Percentiles rank a stretch among this genome's conserved stretches.
Evolutionary conservation across 2,113 vertebrate species (phyloP).

Genomic region (Tamias sibiricus): DNA sequence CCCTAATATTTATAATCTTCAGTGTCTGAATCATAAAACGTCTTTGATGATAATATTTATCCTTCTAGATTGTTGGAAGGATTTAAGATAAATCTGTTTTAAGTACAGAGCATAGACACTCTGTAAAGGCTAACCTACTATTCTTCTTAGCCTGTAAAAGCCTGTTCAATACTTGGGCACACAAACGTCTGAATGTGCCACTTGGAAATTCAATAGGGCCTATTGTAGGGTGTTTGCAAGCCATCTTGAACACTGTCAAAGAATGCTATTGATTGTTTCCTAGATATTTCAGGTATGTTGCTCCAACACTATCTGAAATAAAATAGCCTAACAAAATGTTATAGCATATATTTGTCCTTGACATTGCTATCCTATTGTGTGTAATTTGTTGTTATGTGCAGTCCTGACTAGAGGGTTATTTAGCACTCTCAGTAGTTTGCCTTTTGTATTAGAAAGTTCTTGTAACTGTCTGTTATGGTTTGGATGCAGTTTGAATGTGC

Average conservation of each 20-base stretch:
- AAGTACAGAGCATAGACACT: neutral
- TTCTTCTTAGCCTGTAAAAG: neutral
- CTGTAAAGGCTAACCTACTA: neutral
- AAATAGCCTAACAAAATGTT: neutral
- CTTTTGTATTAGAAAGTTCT: neutral
- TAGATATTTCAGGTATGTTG: neutral
- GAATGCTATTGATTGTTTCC: neutral
- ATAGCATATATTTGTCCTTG: neutral
- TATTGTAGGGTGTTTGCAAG: neutral
- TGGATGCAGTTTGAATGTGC: neutral
- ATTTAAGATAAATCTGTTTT: constrained; percentile 39
- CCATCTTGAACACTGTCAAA: constrained; percentile 23
- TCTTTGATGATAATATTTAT: constrained; percentile 20
- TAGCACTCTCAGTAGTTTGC: neutral
- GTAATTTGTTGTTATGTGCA: neutral
- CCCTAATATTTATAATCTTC: neutral
- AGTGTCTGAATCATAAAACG: neutral
- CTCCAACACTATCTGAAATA: neutral
- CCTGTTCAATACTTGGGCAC: neutral
- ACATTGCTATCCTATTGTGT: neutral
- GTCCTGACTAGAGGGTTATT: neutral
- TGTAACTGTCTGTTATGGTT: neutral
- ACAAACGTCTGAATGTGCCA: neutral
- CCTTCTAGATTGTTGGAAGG: neutral
- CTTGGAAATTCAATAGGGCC: neutral